Evolutionary conservation across 2,888 invertebrate genomes (phyloP), one percentile per base, ranked within the genome.

Genomic region (Coremacera marginata): DNA sequence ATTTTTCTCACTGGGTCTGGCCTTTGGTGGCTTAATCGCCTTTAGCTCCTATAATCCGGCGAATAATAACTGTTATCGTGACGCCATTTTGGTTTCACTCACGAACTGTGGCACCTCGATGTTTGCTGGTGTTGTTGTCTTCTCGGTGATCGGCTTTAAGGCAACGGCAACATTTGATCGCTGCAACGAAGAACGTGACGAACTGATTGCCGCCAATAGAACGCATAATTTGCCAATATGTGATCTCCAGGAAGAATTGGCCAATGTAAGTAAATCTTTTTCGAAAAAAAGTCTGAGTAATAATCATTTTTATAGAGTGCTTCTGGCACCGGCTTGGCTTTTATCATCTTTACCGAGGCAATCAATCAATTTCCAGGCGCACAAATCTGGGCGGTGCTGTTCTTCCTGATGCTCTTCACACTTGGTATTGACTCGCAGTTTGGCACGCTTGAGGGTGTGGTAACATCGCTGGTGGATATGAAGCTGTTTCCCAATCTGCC

Each of bases 281-380:
- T 14, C 19, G 2, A 37, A 27, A 1, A 27, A 14, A 11, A 44
- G 1, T 68, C 5, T 70, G 22, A 51, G 25, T 1, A 19, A 52
- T 34, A 25, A 19, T 51, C 72, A 51, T 9, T 63, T 68, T 31
- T 91, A 19, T 90, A 98, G 98, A 96, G 98, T 7, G 98, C 98
- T 1, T 96, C 98, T 3, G 98, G 98, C 31, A 98, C 98, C 0
- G 98, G 98, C 0, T 90, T 98, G 77, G 98, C 98, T 0, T 98
- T 98, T 89, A 98, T 98, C 80, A 97, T 98, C 83, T 98, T 98
- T 91, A 98, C 98, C 0, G 98, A 98, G 90, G 98, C 98, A 8
- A 98, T 98, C 87, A 97, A 98, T 90, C 98, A 98, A 90, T 98
- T 98, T 89, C 98, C 98, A 0, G 96, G 97, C 0, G 96, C 98